Percentiles rank a stretch among this genome's conserved stretches.
Conservation (phyloP, 2,113 vertebrate genomes). For the Pygoscelis adeliae region DNA sequence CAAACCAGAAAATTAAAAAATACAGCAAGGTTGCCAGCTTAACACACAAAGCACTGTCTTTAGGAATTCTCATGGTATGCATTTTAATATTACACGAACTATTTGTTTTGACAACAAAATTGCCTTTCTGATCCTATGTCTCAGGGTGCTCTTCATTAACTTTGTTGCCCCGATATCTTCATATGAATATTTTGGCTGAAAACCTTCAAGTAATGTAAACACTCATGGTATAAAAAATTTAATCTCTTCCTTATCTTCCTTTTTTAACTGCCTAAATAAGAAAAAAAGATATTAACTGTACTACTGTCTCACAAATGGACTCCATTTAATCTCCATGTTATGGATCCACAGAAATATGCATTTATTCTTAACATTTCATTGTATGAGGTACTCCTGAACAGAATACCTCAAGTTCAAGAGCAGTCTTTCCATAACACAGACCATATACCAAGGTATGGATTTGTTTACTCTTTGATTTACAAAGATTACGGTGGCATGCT, state of each 20-base stretch:
- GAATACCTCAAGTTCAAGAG: neutral
- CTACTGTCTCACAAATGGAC: neutral
- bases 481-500: neutral
- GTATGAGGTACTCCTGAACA: neutral
- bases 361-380: neutral
- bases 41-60: neutral
- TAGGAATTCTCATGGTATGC: neutral
- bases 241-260: neutral
- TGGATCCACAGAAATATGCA: neutral
- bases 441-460: neutral
- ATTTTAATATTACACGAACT: neutral
- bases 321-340: neutral
- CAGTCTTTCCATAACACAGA: neutral
- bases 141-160: neutral
- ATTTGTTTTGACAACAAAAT: conserved; percentile 6
- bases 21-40: neutral
- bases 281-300: neutral
- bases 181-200: neutral
- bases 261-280: neutral
- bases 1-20: neutral
- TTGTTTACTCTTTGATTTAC: conserved; percentile 56
- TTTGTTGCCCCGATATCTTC: neutral
- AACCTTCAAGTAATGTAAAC: neutral
- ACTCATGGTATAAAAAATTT: neutral
- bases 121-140: neutral